Evolutionary conservation across 2,888 invertebrate species (phyloP).

Genomic region (Noctua janthe): DNA sequence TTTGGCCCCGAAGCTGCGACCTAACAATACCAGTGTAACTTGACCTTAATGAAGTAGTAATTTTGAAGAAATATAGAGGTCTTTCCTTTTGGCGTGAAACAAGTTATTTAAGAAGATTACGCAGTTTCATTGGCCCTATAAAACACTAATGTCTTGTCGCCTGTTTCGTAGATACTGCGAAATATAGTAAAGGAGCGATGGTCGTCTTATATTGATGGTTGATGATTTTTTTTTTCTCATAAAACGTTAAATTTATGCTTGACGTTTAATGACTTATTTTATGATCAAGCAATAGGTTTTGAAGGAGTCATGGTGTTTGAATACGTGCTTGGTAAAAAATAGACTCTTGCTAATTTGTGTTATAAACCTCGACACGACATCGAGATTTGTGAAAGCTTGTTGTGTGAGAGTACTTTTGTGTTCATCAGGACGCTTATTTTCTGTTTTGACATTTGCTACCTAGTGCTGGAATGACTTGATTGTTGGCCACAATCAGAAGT

Average conservation of each 20-base stretch:
- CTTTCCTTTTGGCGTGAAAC: constrained; percentile 55
- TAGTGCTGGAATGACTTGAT: background rate
- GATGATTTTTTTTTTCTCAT: constrained; percentile 9
- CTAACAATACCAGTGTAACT: constrained; percentile 59
- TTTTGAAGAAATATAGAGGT: constrained; percentile 46
- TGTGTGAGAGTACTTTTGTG: no score
- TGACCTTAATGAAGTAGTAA: constrained; percentile 58
- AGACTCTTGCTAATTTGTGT: background rate
- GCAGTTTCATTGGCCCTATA: constrained; percentile 60
- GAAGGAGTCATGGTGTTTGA: background rate
- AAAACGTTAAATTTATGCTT: background rate
- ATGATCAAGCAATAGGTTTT: background rate
- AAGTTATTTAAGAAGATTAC: constrained; percentile 69
- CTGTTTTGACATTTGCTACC: background rate
- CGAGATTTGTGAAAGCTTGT: no score
- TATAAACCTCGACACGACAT: background rate
- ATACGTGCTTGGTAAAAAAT: background rate
- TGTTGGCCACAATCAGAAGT: no score
- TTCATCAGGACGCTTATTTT: background rate
- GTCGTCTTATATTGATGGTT: constrained; percentile 28
- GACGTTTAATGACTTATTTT: constrained; percentile 7
- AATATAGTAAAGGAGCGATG: constrained; percentile 36
- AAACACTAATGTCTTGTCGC: constrained; percentile 62
- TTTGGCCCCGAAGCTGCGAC: constrained; percentile 62
- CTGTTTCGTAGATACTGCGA: constrained; percentile 57